These are phyloP conservation scores for Allophyes oxyacanthae DNA, from an alignment of 2,888 invertebrate genomes.

Conservation along the genomic window DNA sequence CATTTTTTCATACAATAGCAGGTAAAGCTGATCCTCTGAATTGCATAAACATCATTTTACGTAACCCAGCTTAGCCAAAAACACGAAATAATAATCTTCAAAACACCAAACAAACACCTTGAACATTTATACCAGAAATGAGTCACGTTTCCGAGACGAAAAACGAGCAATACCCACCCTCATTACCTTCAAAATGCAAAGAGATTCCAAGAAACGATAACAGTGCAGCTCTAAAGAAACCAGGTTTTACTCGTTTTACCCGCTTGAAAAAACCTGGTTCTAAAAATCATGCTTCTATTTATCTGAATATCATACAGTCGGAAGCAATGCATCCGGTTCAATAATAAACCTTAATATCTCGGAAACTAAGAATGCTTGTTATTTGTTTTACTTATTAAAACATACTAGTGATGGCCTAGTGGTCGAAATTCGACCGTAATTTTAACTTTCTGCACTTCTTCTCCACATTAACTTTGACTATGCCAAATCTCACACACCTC, in stretches of 20 bases:
- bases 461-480: too few relatives aligned
- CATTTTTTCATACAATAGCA: too few relatives aligned
- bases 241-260: constrained; percentile 15
- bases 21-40: neutral
- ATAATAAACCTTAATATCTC: too few relatives aligned
- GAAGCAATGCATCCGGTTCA: too few relatives aligned
- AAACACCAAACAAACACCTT: constrained; percentile 30
- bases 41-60: neutral
- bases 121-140: constrained; percentile 28
- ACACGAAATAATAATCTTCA: constrained; percentile 19
- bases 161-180: constrained; percentile 51
- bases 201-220: constrained; percentile 56
- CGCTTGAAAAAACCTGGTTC: constrained; percentile 7
- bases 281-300: constrained; percentile 20
- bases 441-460: too few relatives aligned
- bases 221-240: constrained; percentile 46
- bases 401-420: too few relatives aligned
- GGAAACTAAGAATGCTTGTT: too few relatives aligned
- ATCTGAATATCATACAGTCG: constrained; percentile 37
- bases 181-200: constrained; percentile 54
- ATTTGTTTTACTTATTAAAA: too few relatives aligned
- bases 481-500: too few relatives aligned
- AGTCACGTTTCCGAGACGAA: constrained; percentile 49
- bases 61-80: constrained; percentile 17
- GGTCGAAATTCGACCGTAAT: too few relatives aligned